Conservation (phyloP, 1,140 invertebrate genomes). For the Microplitis demolitor region DNA sequence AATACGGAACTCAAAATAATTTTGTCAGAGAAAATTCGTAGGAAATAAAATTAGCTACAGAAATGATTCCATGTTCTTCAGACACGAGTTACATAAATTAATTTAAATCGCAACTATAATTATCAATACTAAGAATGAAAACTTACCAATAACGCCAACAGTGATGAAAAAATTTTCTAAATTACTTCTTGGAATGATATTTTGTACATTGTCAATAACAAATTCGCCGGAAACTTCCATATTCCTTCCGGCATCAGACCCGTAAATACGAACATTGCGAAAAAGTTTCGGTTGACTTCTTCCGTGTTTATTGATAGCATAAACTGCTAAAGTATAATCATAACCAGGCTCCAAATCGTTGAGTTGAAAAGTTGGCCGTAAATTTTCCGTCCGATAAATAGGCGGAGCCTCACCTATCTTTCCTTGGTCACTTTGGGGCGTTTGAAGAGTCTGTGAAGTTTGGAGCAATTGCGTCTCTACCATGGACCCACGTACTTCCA, state of each 20-base stretch:
- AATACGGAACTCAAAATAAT: too few relatives aligned
- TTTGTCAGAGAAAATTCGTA: too few relatives aligned
- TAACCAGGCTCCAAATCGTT: slow-evolving; percentile 69
- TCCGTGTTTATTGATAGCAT: slow-evolving; percentile 74
- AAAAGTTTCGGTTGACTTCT: slow-evolving; percentile 68
- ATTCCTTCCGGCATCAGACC: slow-evolving; percentile 48
- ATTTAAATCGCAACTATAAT: too few relatives aligned
- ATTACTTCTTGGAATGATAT: slow-evolving; percentile 42
- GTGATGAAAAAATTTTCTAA: slow-evolving; percentile 48
- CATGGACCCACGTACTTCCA: slow-evolving; percentile 76
- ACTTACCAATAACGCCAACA: slow-evolving; percentile 48
- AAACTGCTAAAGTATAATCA: slow-evolving; percentile 71
- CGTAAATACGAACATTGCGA: slow-evolving; percentile 63
- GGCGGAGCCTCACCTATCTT: slow-evolving; percentile 58
- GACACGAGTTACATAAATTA: too few relatives aligned
- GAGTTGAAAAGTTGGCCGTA: slow-evolving; percentile 68
- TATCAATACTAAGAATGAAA: neutral
- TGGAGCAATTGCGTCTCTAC: slow-evolving; percentile 52
- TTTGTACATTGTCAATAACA: slow-evolving; percentile 49
- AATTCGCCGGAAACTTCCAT: slow-evolving; percentile 38
- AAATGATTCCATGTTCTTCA: too few relatives aligned
- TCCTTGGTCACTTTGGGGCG: slow-evolving; percentile 67
- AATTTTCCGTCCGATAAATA: slow-evolving; percentile 66
- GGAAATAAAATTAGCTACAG: too few relatives aligned
- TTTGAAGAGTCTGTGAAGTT: slow-evolving; percentile 57